Base-by-base conservation (phyloP, 2,797 vertebrate genomes). In the Sorex maritimensis region DNA sequence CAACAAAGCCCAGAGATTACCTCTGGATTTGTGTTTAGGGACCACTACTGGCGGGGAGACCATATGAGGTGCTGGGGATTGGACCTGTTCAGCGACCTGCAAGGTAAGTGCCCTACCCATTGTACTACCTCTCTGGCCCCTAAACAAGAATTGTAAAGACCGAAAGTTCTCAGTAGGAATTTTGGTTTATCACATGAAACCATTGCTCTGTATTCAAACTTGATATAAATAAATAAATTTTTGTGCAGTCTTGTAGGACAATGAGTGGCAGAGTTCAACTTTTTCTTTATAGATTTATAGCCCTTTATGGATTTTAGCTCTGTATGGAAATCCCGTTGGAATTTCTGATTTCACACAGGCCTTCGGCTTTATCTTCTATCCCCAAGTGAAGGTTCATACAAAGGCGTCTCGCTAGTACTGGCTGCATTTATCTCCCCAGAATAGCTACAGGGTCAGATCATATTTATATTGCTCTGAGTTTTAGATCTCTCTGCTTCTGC, bases 401-500 rank as follows among this genome's bases (percentile, higher is more conserved):
- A 34, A 63, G 72, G 41, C n/a, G 75, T 49, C 52, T 30, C 49
- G 34, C 61, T 72, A 30, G 55, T 44, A 65, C 30, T 49, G 17
- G 69, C 12, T 80, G 41, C 52, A 46, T 61, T 61, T 38, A 26
- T 65, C 44, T 90, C 69, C 23, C 30, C 44, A 78, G n/a, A 63
- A 81, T 23, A 52, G 71, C 34, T 61, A 34, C 44, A 73, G 26
- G 61, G 55, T 81, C 21, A 26, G 75, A 15, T 61, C 58, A 10
- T 8, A 21, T 15, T 63, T 30, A 9, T 6, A 85, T 58, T n/a
- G 67, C 55, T 72, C 11, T 81, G n/a, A 49, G 34, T 44, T 80
- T 91, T 61, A 74, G 23, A 52, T 81, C 67, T 74, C n/a, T 73
- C 73, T 85, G 46, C 75, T 95, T 90, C 67, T 73, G 28, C 26